Conservation (phyloP, 2,113 vertebrate species). For the Diglossa brunneiventris region DNA sequence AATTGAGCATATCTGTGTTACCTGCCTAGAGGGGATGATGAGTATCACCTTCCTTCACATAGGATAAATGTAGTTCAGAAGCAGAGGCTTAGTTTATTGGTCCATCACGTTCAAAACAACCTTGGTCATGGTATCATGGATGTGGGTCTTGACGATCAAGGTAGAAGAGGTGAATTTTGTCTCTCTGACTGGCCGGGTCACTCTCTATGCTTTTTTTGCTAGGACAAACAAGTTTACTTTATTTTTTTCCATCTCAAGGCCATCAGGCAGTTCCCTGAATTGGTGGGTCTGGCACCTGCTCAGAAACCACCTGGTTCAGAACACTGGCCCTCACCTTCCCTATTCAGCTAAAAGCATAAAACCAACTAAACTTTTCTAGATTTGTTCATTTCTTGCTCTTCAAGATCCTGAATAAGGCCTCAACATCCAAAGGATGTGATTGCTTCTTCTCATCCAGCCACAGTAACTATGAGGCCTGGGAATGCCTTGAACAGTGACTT, state of each 20-base stretch:
- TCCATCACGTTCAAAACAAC: not conserved
- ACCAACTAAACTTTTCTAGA: not conserved
- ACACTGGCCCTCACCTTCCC: not conserved
- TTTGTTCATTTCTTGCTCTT: not conserved
- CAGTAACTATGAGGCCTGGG: not conserved
- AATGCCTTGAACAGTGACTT: not conserved
- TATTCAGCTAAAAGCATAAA: not conserved
- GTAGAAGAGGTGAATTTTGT: not conserved
- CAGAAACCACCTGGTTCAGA: not conserved
- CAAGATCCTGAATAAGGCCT: not conserved
- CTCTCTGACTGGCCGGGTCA: not conserved
- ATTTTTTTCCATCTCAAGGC: not conserved
- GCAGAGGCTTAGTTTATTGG: not conserved
- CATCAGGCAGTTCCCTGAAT: fast-evolving
- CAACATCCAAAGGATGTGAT: not conserved
- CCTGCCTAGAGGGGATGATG: not conserved
- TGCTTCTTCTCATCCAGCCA: fast-evolving
- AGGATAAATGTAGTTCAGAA: not conserved
- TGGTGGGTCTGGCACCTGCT: not conserved
- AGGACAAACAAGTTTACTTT: not conserved
- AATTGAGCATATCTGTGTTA: not conserved
- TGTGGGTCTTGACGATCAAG: not conserved
- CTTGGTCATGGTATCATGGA: not conserved
- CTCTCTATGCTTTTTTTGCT: not conserved
- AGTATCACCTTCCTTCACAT: not conserved